A percentile compares a stretch with the other conserved stretches of the same genome.
Conservation (phyloP, 2,113 vertebrate species). For the Bolborhynchus lineola region DNA sequence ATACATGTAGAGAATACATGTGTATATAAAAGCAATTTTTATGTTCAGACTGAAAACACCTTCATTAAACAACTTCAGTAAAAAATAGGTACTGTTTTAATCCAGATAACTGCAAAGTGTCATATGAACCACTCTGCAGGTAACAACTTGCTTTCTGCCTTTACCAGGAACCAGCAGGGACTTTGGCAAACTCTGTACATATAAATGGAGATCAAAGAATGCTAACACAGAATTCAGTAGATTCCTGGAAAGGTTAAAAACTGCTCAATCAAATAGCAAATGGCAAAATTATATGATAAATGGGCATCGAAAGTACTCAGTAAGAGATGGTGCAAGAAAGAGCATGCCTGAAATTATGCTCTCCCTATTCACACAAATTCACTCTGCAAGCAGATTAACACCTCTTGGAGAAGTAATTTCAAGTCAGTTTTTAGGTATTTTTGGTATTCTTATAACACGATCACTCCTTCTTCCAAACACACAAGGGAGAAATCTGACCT, state of each 20-base stretch:
- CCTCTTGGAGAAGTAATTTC: background rate
- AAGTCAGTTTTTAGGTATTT: slow-evolving; percentile 2
- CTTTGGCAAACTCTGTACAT: background rate
- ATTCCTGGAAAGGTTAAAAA: slow-evolving; percentile 42
- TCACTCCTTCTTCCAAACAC: background rate
- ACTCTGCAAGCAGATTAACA: background rate
- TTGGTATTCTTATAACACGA: background rate
- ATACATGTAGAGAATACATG: background rate
- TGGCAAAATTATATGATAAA: slow-evolving; percentile 17
- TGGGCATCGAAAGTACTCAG: background rate
- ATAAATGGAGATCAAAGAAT: slow-evolving; percentile 17
- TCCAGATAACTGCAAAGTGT: background rate
- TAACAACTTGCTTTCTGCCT: background rate
- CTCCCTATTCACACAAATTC: background rate
- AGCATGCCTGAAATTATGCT: background rate
- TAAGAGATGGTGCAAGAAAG: background rate
- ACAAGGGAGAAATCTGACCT: slow-evolving; percentile 36
- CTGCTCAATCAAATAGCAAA: slow-evolving; percentile 18
- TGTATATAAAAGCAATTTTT: background rate
- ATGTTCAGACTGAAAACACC: background rate
- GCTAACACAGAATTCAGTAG: background rate
- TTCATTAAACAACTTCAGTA: background rate
- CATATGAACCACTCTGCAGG: background rate
- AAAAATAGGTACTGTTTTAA: background rate
- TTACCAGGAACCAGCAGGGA: background rate